Base-by-base conservation (phyloP, 2,797 vertebrate species). In the Brotula barbata region DNA sequence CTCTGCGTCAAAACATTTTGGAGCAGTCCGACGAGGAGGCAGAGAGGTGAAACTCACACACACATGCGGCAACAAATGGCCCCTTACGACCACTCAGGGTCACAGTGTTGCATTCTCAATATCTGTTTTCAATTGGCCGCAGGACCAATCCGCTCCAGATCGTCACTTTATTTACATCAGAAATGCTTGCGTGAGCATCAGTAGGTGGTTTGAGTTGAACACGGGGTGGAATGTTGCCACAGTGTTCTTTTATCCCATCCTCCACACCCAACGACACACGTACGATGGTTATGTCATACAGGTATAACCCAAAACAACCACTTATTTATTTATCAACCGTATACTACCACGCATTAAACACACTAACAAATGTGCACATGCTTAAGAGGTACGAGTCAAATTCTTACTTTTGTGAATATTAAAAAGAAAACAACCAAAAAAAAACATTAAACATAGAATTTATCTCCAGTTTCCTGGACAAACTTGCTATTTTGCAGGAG, bases 141-240 rank as follows among this genome's bases (percentile, higher is more conserved):
- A 41, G 39, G 62, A 47, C 54, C 71, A 68, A 55, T 73, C 57
- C 31, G 1, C 60, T 82, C 63, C 75, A 80, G 68, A 79, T 76
- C 73, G 78, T 61, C 37, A 2, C 22, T 41, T 82, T 47, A 83
- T 87, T 81, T 82, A 74, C 84, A 84, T 82, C 36, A 45, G 39
- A 82, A 83, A 55, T 55, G 51, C n/a, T 44, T 1, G 73, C 64
- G 61, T 67, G 64, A 61, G 61, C 3, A 47, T 6, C 47, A 22
- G 60, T 25, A 55, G 68, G 54, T 39, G 53, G 50, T 57, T 64
- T 73, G 53, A 73, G 70, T n/a, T 33, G 59, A 63, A 42, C 37
- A 44, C 56, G 42, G 22, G 50, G 31, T 33, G 31, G 45, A 51
- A 52, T 2, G 43, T 36, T 46, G 71, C 57, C 42, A 12, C 4